Evolutionary conservation across 2,797 vertebrate species (phyloP), one percentile per base, ranked within the genome.

Genomic region (Gobio occitaniae): DNA sequence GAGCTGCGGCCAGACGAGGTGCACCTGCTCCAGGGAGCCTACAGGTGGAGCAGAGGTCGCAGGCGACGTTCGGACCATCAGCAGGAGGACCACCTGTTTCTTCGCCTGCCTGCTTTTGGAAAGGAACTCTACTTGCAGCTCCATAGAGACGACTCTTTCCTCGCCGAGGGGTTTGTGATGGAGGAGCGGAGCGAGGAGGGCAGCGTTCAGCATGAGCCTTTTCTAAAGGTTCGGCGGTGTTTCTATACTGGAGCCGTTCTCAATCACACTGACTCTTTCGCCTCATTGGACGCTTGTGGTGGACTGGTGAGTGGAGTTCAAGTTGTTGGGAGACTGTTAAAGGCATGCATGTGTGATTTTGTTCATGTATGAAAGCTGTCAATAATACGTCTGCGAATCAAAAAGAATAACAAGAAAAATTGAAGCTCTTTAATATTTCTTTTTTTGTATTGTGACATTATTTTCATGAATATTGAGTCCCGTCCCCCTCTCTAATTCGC

Each of bases 201-300:
- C 1, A 88, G 87, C 7, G 83, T 94, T 69, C 91, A 86, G 63
- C 90, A 90, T 80, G 81, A 90, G 54, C 87, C 65, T 12, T 16
- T 91, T n/a, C 84, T 91, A 56, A 54, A 3, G 48, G 77, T 90
- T 9, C 89, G 86, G 79, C 88, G 69, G n/a, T 98, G 98, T 93
- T 97, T 97, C 90, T 99, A 97, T 94, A 96, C 96, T 0, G 98
- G 98, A 78, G 93, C 89, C 70, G 95, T 97, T 41, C 90, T 97
- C 50, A 97, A 97, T 93, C 95, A 95, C 87, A 96, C 93, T 0
- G 93, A 93, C 88, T 97, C 97, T 66, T 93, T 96, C 86, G 97
- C 94, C 84, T 96, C 97, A 0, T 70, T 99, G 90, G 97, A 96
- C 93, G 94, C 95, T 88, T 99, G 97, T 85, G 94, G 94, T 48